A percentile compares a stretch with the other conserved stretches of the same genome.
These are phyloP conservation scores for Pachycephala philippinensis DNA, from an alignment of 2,113 vertebrate species.

Conservation along the genomic window DNA sequence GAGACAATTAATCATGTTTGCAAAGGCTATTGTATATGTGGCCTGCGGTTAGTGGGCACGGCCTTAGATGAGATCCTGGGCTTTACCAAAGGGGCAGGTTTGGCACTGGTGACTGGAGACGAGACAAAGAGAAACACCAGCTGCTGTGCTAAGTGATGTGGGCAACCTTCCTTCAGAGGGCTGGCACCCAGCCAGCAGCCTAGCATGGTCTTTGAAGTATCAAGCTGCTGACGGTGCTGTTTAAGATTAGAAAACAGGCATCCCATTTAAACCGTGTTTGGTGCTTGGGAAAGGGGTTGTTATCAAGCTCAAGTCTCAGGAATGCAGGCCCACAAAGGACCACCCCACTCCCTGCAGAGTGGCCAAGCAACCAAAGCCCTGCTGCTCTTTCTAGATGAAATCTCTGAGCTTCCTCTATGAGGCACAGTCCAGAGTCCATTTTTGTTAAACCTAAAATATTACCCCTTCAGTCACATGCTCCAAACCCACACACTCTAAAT, in stretches of 20 bases:
- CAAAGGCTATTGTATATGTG: background rate
- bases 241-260: background rate
- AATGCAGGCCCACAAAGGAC: background rate
- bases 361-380: background rate
- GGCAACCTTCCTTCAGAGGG: background rate
- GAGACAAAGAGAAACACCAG: background rate
- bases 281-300: background rate
- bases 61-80: background rate
- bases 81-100: background rate
- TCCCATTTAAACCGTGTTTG: background rate
- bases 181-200: background rate
- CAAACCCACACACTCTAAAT: background rate
- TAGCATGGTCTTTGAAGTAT: background rate
- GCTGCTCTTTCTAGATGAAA: background rate
- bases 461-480: background rate
- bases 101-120: background rate
- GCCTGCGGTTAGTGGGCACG: background rate
- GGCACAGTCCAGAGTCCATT: background rate
- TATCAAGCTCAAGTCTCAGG: background rate
- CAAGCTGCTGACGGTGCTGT: constrained; percentile 19
- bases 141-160: background rate
- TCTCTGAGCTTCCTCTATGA: background rate
- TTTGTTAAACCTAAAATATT: background rate
- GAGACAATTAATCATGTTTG: background rate
- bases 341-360: background rate